Conservation (phyloP, 1,140 invertebrate species). For the Calephelis virginiensis region DNA sequence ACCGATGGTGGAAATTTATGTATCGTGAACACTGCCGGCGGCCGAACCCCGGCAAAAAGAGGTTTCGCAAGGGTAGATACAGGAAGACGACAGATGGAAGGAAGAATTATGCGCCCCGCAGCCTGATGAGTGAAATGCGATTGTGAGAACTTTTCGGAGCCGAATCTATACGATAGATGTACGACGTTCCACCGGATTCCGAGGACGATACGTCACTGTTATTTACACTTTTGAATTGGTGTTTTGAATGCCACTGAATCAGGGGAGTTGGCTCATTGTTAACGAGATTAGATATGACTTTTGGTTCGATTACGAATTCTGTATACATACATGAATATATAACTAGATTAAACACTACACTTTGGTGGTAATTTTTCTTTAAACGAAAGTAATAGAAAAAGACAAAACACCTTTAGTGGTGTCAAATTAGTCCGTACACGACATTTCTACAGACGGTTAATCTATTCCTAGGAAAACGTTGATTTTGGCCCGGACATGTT, state of each 20-base stretch:
- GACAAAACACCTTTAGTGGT: too few relatives aligned
- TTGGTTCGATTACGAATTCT: constrained; percentile 26
- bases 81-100: constrained; percentile 72
- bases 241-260: constrained; percentile 39
- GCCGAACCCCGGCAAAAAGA: constrained; percentile 66
- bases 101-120: constrained; percentile 73
- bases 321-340: neutral
- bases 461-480: neutral
- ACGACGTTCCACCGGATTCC: constrained; percentile 49
- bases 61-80: constrained; percentile 63
- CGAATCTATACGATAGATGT: constrained; percentile 70
- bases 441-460: too few relatives aligned
- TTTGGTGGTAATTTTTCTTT: too few relatives aligned
- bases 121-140: constrained; percentile 78
- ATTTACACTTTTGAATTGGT: constrained; percentile 57
- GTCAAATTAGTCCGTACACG: too few relatives aligned
- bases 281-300: constrained; percentile 40
- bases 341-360: too few relatives aligned
- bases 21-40: constrained; percentile 71
- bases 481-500: too few relatives aligned
- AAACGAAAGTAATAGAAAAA: too few relatives aligned
- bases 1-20: constrained; percentile 76
- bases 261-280: constrained; percentile 46
- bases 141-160: constrained; percentile 77
- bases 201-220: constrained; percentile 52